phyloP scores from a whole-genome alignment of 1,140 invertebrate genomes.

The Prorops nasuta region DNA sequence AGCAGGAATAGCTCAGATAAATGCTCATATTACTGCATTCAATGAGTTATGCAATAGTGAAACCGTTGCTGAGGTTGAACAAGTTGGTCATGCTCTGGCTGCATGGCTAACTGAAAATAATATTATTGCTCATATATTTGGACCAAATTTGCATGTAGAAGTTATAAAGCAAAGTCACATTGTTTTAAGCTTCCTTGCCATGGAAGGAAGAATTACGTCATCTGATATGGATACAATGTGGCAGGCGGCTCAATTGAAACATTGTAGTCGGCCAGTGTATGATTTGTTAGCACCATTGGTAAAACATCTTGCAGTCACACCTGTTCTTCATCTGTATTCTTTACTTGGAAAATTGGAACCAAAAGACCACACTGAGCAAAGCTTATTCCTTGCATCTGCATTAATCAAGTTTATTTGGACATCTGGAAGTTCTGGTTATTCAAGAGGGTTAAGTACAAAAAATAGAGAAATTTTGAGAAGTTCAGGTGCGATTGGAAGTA shows the following conservation, averaged over 20 bases:
- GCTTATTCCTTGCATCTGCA: conserved; percentile 83
- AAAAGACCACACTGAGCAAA: conserved; percentile 91
- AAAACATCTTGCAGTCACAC: conserved; percentile 83
- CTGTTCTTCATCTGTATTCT: conserved; percentile 84
- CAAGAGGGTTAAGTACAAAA: conserved; percentile 50
- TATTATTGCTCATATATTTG: conserved; percentile 93
- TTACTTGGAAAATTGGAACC: conserved; percentile 81
- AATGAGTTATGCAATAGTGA: conserved; percentile 88
- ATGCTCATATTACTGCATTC: conserved; percentile 87
- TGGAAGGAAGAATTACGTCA: conserved; percentile 85
- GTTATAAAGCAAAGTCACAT: conserved; percentile 94
- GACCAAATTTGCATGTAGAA: conserved; percentile 93
- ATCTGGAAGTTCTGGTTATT: conserved; percentile 61
- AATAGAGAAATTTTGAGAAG: conserved; percentile 42
- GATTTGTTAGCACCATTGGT: conserved; percentile 87
- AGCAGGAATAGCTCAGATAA: conserved; percentile 90
- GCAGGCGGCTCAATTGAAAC: conserved; percentile 90
- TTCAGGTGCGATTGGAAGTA: conserved; percentile 41
- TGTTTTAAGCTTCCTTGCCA: conserved; percentile 87
- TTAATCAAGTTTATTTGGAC: conserved; percentile 89
- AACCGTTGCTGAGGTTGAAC: conserved; percentile 77
- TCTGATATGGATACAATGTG: conserved; percentile 92
- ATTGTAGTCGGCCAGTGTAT: conserved; percentile 90
- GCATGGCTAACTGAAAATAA: conserved; percentile 88
- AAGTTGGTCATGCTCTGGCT: conserved; percentile 79